Evolutionary conservation across 2,888 invertebrate species (phyloP).

Genomic region (Drosophila melanosoma): DNA sequence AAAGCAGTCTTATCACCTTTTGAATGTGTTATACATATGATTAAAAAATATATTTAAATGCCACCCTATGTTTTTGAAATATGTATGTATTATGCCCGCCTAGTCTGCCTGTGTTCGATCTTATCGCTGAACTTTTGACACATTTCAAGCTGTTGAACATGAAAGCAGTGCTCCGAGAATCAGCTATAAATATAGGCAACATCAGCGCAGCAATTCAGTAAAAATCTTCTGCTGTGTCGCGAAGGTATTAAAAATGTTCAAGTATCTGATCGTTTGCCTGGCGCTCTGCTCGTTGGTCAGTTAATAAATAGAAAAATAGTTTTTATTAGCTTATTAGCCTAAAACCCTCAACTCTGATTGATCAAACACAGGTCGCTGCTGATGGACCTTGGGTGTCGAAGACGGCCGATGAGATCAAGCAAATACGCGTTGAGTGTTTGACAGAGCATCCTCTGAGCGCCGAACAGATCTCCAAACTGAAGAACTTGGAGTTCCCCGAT

Average conservation of each 20-base stretch:
- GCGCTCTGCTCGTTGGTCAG: slow-evolving; percentile 65
- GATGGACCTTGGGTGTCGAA: slow-evolving; percentile 80
- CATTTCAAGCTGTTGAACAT: slow-evolving; percentile 32
- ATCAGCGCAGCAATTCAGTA: slow-evolving; percentile 42
- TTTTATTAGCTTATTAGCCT: not conserved
- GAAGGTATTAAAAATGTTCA: slow-evolving; percentile 56
- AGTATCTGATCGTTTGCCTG: slow-evolving; percentile 59
- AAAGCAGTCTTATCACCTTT: slow-evolving; percentile 18
- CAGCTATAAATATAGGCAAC: slow-evolving; percentile 54
- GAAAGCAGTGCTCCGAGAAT: slow-evolving; percentile 3
- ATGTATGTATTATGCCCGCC: slow-evolving; percentile 11
- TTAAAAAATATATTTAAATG: slow-evolving; percentile 10
- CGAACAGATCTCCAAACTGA: slow-evolving; percentile 69
- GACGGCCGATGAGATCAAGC: slow-evolving; percentile 73
- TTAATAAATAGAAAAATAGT: slow-evolving; percentile 13
- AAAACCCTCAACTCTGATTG: not conserved
- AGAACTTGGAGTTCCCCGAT: slow-evolving; percentile 75
- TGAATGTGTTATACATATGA: slow-evolving; percentile 11
- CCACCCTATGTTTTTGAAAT: slow-evolving; percentile 9
- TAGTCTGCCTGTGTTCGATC: slow-evolving; percentile 19
- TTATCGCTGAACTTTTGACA: slow-evolving; percentile 64
- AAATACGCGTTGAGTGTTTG: slow-evolving; percentile 76
- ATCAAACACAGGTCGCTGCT: slow-evolving; percentile 59
- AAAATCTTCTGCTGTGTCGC: slow-evolving; percentile 28
- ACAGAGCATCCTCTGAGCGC: slow-evolving; percentile 65